These are phyloP conservation scores for Copsychus sechellarum DNA, from an alignment of 2,113 vertebrate genomes.

Conservation along the genomic window DNA sequence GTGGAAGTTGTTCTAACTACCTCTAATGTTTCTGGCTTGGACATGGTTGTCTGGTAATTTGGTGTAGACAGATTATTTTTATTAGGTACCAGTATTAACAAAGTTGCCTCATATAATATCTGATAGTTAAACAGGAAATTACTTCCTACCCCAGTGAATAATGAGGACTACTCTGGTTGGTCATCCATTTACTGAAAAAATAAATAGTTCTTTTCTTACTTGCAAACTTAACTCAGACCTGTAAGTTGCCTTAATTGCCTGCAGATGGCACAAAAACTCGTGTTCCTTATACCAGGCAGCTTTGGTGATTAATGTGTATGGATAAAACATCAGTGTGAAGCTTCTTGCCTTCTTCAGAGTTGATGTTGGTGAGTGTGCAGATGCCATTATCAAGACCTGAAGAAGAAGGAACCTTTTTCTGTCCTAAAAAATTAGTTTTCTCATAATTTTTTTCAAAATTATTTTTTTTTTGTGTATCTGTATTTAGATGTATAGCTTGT, in stretches of 20 bases:
- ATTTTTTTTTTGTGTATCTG: neutral
- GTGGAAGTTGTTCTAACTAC: constrained; percentile 8
- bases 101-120: constrained; percentile 53
- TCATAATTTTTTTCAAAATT: neutral
- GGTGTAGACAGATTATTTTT: constrained; percentile 62
- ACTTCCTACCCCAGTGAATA: constrained; percentile 65
- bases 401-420: neutral
- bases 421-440: neutral
- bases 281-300: neutral
- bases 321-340: rapidly evolving
- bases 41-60: constrained; percentile 14
- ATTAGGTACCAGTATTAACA: constrained; percentile 57
- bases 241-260: constrained; percentile 41
- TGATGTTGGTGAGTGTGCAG: neutral
- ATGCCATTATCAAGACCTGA: neutral
- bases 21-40: constrained; percentile 30
- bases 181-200: constrained; percentile 38
- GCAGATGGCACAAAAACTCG: constrained; percentile 66
- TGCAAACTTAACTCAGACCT: neutral
- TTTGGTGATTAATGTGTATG: neutral
- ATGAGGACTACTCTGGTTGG: constrained; percentile 52
- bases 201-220: constrained; percentile 33
- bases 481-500: neutral
- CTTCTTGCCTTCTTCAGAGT: neutral
- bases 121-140: constrained; percentile 71